These are phyloP conservation scores for Characodon lateralis DNA, from an alignment of 2,797 vertebrate genomes.

Conservation along the genomic window DNA sequence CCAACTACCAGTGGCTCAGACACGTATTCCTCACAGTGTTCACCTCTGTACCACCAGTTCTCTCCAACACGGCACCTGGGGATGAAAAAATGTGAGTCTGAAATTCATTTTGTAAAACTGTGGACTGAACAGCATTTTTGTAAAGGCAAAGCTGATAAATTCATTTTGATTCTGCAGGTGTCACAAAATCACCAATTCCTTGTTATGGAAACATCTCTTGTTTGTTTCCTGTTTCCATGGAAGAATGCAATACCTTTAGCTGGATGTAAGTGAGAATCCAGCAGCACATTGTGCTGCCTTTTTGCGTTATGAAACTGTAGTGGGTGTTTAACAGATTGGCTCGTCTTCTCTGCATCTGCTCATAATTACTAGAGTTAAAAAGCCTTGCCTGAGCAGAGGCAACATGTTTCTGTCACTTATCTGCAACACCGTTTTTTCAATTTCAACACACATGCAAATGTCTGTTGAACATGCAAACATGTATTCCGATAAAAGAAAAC, in stretches of 20 bases:
- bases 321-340: conserved; percentile 59
- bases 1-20: conserved; percentile 93
- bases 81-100: background rate
- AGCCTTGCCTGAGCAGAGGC: conserved; percentile 16
- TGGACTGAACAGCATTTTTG: conserved; percentile 1
- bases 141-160: conserved; percentile 8
- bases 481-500: background rate
- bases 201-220: conserved; percentile 29
- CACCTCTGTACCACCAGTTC: conserved; percentile 98
- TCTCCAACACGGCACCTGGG: conserved; percentile 93
- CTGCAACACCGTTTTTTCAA: conserved; percentile 2
- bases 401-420: conserved; percentile 33
- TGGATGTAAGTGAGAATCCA: conserved; percentile 45
- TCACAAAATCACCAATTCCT: conserved; percentile 22
- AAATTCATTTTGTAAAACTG: background rate
- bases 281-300: conserved; percentile 51
- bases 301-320: conserved; percentile 45
- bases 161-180: background rate
- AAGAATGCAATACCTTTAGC: conserved; percentile 20
- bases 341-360: conserved; percentile 31
- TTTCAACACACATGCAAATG: background rate
- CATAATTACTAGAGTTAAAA: conserved; percentile 25
- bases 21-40: conserved; percentile 96
- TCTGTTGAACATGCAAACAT: background rate
- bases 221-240: conserved; percentile 50